Conservation (phyloP, 2,113 vertebrate genomes). For the Dryoscopus gambensis region DNA sequence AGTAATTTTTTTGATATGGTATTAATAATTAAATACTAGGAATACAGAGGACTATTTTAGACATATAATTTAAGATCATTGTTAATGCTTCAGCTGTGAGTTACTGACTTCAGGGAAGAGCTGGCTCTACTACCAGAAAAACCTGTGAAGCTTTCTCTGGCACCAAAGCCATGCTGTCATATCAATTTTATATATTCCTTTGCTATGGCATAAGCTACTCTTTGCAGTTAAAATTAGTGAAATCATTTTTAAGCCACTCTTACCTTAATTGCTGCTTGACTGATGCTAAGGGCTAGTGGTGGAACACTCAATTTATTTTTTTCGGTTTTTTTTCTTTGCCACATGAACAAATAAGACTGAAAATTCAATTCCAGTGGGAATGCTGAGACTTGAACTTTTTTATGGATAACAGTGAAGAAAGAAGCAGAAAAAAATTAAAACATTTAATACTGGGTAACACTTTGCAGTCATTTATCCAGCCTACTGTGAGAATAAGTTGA, state of each 20-base stretch:
- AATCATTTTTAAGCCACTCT: neutral
- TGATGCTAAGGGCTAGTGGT: neutral
- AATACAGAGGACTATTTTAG: neutral
- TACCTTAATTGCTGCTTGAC: neutral
- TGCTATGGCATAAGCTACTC: neutral
- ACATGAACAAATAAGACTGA: neutral
- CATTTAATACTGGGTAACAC: neutral
- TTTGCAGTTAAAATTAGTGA: neutral
- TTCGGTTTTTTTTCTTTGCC: neutral
- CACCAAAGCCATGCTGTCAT: neutral
- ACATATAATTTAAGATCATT: neutral
- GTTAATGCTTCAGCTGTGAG: neutral
- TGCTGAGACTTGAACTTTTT: neutral
- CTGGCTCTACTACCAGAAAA: neutral
- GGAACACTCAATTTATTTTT: neutral
- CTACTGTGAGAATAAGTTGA: neutral
- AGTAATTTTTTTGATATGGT: neutral
- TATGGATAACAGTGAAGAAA: neutral
- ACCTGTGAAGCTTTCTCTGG: neutral
- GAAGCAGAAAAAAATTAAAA: neutral
- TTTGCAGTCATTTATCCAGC: neutral
- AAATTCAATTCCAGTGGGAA: neutral
- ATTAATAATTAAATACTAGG: neutral
- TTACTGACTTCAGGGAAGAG: neutral
- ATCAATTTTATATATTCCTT: neutral